Percentiles rank a stretch among this genome's conserved stretches.
Conservation (phyloP, 2,888 invertebrate genomes). For the Chirona hameri region DNA sequence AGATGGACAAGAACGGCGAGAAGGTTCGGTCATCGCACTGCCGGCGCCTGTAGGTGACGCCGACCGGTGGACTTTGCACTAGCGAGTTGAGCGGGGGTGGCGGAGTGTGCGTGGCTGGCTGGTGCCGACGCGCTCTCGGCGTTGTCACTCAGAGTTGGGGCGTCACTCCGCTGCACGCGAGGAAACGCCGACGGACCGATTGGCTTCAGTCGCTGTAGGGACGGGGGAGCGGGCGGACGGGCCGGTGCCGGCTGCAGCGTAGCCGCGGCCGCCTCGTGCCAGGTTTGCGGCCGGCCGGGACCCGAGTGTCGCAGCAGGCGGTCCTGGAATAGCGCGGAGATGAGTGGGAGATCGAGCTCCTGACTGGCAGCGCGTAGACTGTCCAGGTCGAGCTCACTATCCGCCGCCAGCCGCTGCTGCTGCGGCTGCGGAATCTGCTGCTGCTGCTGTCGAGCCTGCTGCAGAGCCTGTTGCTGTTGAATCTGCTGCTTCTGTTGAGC, state of each 20-base stretch:
- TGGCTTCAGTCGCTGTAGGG: background rate
- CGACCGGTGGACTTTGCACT: background rate
- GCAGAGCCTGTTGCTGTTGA: background rate
- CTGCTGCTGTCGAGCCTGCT: background rate
- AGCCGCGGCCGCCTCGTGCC: background rate
- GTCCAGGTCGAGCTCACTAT: constrained; percentile 39
- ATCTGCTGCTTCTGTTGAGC: background rate
- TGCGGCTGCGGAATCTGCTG: constrained; percentile 33
- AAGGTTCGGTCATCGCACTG: background rate
- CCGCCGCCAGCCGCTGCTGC: constrained; percentile 40
- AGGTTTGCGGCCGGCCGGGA: background rate
- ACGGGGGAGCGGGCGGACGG: background rate
- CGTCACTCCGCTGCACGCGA: background rate
- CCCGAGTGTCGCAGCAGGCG: constrained; percentile 59
- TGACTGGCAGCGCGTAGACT: constrained; percentile 77
- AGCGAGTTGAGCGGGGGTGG: background rate
- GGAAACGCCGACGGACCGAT: background rate
- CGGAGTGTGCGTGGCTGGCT: background rate
- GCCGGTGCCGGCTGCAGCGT: background rate
- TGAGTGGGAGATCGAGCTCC: constrained; percentile 83
- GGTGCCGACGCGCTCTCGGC: background rate
- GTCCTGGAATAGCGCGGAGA: constrained; percentile 90
- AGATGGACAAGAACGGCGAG: background rate
- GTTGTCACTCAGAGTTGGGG: background rate
- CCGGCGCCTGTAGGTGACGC: background rate